Conservation (phyloP, 2,888 invertebrate genomes). For the Drosophila affinis region DNA sequence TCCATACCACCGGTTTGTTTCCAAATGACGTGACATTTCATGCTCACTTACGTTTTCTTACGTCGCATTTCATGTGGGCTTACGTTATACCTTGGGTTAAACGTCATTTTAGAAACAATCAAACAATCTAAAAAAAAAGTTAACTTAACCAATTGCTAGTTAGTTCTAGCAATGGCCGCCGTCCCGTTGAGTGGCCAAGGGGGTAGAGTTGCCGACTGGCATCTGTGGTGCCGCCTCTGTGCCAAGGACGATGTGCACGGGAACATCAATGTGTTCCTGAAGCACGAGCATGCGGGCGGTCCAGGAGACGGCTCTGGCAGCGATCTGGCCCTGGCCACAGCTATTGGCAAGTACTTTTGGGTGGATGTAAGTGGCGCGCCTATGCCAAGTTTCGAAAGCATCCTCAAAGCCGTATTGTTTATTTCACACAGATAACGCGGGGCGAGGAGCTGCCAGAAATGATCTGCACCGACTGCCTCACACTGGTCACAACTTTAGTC, state of each 20-base stretch:
- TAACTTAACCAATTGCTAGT: constrained; percentile 5
- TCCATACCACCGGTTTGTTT: no score
- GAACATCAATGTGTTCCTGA: constrained; percentile 73
- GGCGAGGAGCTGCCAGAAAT: constrained; percentile 75
- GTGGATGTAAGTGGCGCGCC: constrained; percentile 67
- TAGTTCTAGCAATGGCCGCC: constrained; percentile 19
- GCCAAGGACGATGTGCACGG: constrained; percentile 70
- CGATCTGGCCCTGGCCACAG: constrained; percentile 68
- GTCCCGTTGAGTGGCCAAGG: constrained; percentile 6
- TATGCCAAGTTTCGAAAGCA: no score
- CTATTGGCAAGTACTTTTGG: constrained; percentile 79
- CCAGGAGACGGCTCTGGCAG: constrained; percentile 6
- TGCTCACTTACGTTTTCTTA: no score
- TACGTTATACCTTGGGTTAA: no score
- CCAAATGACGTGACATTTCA: no score
- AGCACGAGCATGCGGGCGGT: constrained; percentile 51
- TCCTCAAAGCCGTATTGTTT: no score
- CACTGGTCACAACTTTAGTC: constrained; percentile 70
- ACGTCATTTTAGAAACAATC: no score
- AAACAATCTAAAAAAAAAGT: no score
- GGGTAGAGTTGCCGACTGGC: constrained; percentile 55
- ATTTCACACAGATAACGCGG: constrained; percentile 59
- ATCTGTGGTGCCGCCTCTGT: constrained; percentile 76
- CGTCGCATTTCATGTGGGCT: no score
- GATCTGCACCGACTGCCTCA: constrained; percentile 77